phyloP scores from a whole-genome alignment of 2,797 vertebrate genomes.

The Acipenser ruthenus region DNA sequence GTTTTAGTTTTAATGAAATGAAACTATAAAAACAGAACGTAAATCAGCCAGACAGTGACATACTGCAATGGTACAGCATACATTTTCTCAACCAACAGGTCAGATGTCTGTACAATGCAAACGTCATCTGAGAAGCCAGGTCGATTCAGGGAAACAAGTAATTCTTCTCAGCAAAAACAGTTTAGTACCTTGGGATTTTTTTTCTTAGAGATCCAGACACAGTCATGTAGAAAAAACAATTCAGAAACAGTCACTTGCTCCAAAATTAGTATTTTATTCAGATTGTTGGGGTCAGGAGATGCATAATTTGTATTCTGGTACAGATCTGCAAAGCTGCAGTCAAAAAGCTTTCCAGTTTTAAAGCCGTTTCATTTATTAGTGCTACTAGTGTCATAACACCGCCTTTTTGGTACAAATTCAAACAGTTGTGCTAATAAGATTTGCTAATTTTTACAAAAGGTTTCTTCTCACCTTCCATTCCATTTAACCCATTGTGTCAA shows the following conservation, averaged over 20 bases:
- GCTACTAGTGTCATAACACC: slow-evolving; percentile 56
- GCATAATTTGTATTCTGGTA: slow-evolving; percentile 89
- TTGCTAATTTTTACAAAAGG: slow-evolving; percentile 52
- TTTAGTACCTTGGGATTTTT: background rate
- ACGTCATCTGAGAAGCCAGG: no score
- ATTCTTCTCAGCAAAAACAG: background rate
- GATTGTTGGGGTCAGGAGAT: slow-evolving; percentile 91
- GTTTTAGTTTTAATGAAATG: no score
- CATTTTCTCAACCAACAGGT: no score
- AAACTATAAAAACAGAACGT: no score
- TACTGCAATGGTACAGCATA: no score
- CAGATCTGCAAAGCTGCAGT: slow-evolving; percentile 88
- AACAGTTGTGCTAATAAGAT: slow-evolving; percentile 94
- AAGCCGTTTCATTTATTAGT: slow-evolving; percentile 75
- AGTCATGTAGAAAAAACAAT: slow-evolving; percentile 37
- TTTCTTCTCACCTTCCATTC: slow-evolving; percentile 62
- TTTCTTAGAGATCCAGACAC: background rate
- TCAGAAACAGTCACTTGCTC: slow-evolving; percentile 78
- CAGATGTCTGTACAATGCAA: no score
- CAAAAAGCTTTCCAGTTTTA: slow-evolving; percentile 82
- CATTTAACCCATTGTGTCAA: slow-evolving; percentile 82
- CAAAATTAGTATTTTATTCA: slow-evolving; percentile 99
- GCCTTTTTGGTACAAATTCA: slow-evolving; percentile 94
- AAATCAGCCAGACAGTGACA: no score
- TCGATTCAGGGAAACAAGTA: no score